A percentile compares a stretch with the other conserved stretches of the same genome.
Conservation (phyloP, 2,888 invertebrate genomes). For the Monopis laevigella region DNA sequence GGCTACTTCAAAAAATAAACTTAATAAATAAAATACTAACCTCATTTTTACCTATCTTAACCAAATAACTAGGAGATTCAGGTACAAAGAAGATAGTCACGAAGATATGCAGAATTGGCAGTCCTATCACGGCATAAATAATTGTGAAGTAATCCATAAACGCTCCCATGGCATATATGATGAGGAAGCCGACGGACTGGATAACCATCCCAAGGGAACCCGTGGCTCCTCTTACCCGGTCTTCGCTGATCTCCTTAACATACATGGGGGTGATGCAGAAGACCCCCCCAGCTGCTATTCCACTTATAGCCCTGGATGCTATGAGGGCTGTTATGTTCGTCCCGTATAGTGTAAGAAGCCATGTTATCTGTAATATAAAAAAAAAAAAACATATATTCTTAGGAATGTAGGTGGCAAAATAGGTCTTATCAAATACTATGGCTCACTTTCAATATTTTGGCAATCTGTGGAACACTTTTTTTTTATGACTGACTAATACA, state of each 20-base stretch:
- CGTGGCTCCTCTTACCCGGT: conserved; percentile 13
- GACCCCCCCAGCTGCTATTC: conserved; percentile 11
- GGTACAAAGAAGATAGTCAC: conserved; percentile 1
- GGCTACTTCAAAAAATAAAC: background rate
- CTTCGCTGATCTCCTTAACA: conserved; percentile 16
- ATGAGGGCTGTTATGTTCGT: conserved; percentile 9
- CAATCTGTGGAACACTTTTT: too few relatives aligned
- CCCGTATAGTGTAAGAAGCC: conserved; percentile 12
- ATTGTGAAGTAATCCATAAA: conserved; percentile 6
- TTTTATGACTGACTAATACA: too few relatives aligned
- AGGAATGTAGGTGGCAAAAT: too few relatives aligned
- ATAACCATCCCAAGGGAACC: conserved; percentile 12
- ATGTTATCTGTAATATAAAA: conserved; percentile 12
- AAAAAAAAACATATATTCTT: background rate
- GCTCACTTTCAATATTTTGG: background rate
- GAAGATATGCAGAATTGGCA: conserved; percentile 2
- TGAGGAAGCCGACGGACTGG: conserved; percentile 4
- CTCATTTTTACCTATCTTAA: conserved; percentile 1
- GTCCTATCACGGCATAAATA: background rate
- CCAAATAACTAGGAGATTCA: conserved; percentile 4
- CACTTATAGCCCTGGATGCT: conserved; percentile 11
- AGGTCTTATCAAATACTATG: too few relatives aligned
- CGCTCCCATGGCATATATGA: conserved; percentile 6
- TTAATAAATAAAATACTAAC: background rate
- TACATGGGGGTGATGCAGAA: conserved; percentile 14